Base-by-base conservation (phyloP, 2,113 vertebrate species). In the Solea senegalensis region DNA sequence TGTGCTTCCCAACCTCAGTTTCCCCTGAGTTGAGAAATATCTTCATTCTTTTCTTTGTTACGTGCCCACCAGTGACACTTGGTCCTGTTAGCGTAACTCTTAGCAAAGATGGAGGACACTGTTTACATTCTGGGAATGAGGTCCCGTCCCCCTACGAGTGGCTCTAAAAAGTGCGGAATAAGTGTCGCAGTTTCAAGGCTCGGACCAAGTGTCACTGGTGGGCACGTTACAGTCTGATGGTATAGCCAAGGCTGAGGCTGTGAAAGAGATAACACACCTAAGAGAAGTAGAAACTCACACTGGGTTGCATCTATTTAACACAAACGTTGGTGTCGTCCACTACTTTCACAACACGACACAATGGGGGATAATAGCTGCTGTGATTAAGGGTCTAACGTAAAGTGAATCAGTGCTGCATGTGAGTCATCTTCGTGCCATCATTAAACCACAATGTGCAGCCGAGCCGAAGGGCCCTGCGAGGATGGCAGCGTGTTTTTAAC, bases 381-480 rank as follows among this genome's bases (percentile, higher is more conserved):
- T 84, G 72, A 81, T 86, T 78, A 85, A 76, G 54, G 51, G 74
- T 80, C 78, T 84, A 69, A 84, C 79, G 69, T 81, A 86, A 78
- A 81, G 66, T 68, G 76, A 89, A 80, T 73, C 81, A 82, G 76
- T 78, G 82, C 84, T 82, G 72, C 75, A 74, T 84, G 86, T 85
- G 86, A 88, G 65, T 88, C 74, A 86, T 86, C 61, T 67, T 88
- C 78, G 68, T 69, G 72, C 79, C 75, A 72, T 88, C 81, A 89
- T 89, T 86, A 89, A 73, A 72, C 74, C 80, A 57, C 71, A 77
- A 85, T 70, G 79, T 88, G 72, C 84, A 80, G 82, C 71, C 50
- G 71, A 80, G 84, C 84, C 63, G 64, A 91, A 88, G 55, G 74
- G 83, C 82, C 81, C 77, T 73, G 80, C 41, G 21, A 84, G 78